phyloP scores from a whole-genome alignment of 2,113 vertebrate genomes.

The Labrus mixtus region DNA sequence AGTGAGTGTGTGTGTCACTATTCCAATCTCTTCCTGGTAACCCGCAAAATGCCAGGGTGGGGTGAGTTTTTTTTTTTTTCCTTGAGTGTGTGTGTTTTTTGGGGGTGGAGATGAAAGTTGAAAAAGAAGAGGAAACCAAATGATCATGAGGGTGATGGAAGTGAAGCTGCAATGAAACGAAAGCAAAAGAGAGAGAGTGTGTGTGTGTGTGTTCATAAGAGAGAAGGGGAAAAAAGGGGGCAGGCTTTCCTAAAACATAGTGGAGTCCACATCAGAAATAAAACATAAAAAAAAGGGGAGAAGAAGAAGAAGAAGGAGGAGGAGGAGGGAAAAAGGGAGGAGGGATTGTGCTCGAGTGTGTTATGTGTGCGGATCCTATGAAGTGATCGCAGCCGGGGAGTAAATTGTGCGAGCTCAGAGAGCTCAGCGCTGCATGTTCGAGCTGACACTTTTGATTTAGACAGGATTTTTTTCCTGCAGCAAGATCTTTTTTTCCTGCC shows the following conservation, averaged over 20 bases:
- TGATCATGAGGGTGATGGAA: constrained; percentile 54
- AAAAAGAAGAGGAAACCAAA: constrained; percentile 62
- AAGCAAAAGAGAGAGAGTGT: constrained; percentile 12
- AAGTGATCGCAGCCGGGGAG: constrained; percentile 68
- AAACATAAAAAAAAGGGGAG: constrained; percentile 75
- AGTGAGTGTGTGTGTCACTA: constrained; percentile 46
- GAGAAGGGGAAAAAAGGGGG: constrained; percentile 34
- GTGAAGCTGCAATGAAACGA: constrained; percentile 36
- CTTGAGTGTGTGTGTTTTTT: not conserved
- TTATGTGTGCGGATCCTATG: constrained; percentile 68
- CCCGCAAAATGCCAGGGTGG: constrained; percentile 54
- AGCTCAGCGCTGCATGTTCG: constrained; percentile 77
- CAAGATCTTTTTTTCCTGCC: constrained; percentile 28
- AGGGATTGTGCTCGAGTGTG: constrained; percentile 66
- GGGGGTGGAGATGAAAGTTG: constrained; percentile 62
- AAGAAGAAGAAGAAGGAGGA: constrained; percentile 49
- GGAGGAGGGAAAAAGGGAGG: constrained; percentile 57
- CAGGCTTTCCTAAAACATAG: constrained; percentile 75
- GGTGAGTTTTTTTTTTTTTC: constrained; percentile 23
- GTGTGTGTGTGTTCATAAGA: not conserved
- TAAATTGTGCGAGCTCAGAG: constrained; percentile 71
- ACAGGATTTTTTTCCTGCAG: constrained; percentile 25
- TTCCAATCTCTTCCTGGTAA: constrained; percentile 57
- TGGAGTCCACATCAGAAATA: constrained; percentile 81
- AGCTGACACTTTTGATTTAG: constrained; percentile 66